Base-by-base conservation (phyloP, 2,113 vertebrate species). In the Eurystomus gularis region DNA sequence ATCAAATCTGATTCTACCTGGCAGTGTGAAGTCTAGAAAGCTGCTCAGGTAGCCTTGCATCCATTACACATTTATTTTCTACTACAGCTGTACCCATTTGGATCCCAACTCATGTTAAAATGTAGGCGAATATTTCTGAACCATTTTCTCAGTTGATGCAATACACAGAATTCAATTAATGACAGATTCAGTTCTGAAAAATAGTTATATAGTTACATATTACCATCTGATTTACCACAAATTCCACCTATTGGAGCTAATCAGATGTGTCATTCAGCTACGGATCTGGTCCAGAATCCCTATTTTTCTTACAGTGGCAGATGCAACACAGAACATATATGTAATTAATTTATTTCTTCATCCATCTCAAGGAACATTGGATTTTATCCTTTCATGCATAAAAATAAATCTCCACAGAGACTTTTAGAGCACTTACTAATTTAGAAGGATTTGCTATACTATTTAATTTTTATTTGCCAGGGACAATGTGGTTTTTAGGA, bases 371-470 rank as follows among this genome's bases (percentile, higher is more conserved):
- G 10, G 61, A 87, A 82, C 60, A 73, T 33, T 70, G 25, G 28
- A 84, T 92, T 94, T 94, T 95, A 93, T 78, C 42, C 21, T 92
- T 91, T 88, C 84, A 35, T 57, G 65, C 80, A 86, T 69, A 92
- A 90, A 93, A 78, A 77, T n/a, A 90, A 78, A 84, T 55, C 52
- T 78, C n/a, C 66, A 57, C 28, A 35, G 55, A 82, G 72, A 65
- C 73, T 95, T 95, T 90, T 83, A 44, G 58, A 90, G 57, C 44
- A 86, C 11, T 84, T 91, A 92, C 25, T 89, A 76, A 92, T 94
- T 88, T 57, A 77, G 69, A 88, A 55, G 54, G 55, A 55, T 85
- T 85, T 88, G 58, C 54, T 85, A 5, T 54, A 54, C 49, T 82
- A 69, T 72, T 93, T 93, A 76, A 73, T 96, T 96, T 93, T 95